phyloP scores from a whole-genome alignment of 2,113 vertebrate genomes.

The Rhinopomastus cyanomelas region DNA sequence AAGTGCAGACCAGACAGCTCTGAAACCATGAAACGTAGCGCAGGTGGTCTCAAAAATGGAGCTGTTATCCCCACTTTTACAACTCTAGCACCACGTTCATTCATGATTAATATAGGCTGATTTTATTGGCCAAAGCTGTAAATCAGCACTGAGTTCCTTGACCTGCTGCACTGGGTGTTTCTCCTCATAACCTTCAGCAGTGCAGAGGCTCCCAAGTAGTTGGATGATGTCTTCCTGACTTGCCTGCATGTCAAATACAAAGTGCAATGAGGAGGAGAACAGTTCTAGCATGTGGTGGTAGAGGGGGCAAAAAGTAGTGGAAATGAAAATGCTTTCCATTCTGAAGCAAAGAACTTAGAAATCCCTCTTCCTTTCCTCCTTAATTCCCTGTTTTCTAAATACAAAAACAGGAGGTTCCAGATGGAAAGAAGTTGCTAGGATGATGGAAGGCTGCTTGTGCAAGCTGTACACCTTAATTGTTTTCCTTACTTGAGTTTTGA shows the following conservation, averaged over 20 bases:
- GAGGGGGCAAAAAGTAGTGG: conserved; percentile 12
- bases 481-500: neutral
- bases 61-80: neutral
- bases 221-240: conserved; percentile 50
- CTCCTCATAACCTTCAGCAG: conserved; percentile 15
- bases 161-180: neutral
- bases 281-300: neutral
- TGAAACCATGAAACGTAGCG: neutral
- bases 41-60: neutral
- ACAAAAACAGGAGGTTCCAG: conserved; percentile 12
- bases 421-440: neutral
- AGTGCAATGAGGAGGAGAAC: conserved; percentile 14
- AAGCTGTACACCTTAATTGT: neutral
- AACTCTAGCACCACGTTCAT: neutral
- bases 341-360: conserved; percentile 38
- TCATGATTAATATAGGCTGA: neutral
- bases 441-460: neutral
- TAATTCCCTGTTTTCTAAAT: conserved; percentile 49
- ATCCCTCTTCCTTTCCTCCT: conserved; percentile 9
- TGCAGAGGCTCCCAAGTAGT: conserved; percentile 25
- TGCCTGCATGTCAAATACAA: conserved; percentile 32
- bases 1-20: neutral
- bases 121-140: neutral
- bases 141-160: neutral
- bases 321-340: conserved; percentile 42